Base-by-base conservation (phyloP, 2,797 vertebrate genomes). In the Myripristis jacobus region DNA sequence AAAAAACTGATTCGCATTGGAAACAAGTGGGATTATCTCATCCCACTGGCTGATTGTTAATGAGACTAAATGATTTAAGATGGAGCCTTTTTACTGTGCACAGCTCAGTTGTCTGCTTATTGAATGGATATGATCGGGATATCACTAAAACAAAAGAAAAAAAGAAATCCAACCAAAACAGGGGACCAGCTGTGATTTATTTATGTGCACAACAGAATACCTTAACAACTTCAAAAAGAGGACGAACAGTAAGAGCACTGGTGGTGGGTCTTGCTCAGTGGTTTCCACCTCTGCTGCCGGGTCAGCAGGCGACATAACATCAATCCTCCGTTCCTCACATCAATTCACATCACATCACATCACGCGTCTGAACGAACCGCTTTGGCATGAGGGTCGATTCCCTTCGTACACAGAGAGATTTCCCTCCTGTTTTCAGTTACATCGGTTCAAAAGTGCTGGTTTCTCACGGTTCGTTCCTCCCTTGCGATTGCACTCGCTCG, bases 131-230 rank as follows among this genome's bases (percentile, higher is more conserved):
- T 22, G 18, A 13, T 38, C 6, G 15, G 68, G 41, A 74, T 43
- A 68, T 0, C n/a, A n/a, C n/a, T n/a, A n/a, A n/a, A 0, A 34
- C n/a, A 36, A 68, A 9, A 48, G 4, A 68, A 19, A 62, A 70
- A 21, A 25, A 36, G 5, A n/a, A n/a, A n/a, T n/a, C n/a, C n/a
- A n/a, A n/a, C n/a, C 16, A n/a, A 27, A 55, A 48, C n/a, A 76
- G 74, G 82, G 76, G 78, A 82, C 66, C 81, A 87, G 76, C 43
- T 66, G 72, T 60, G 65, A 73, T 93, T 93, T 93, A 84, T 92
- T 94, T 47, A 54, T 87, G 80, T 67, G 74, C 60, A 72, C 44
- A 77, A 71, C 38, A 56, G 22, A 85, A 86, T 41, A 77, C 36
- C 55, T 87, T 77, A 48, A 85, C 73, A 77, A 87, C 80, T 85